Evolutionary conservation across 2,113 vertebrate genomes (phyloP).

Genomic region (Austrofundulus limnaeus): DNA sequence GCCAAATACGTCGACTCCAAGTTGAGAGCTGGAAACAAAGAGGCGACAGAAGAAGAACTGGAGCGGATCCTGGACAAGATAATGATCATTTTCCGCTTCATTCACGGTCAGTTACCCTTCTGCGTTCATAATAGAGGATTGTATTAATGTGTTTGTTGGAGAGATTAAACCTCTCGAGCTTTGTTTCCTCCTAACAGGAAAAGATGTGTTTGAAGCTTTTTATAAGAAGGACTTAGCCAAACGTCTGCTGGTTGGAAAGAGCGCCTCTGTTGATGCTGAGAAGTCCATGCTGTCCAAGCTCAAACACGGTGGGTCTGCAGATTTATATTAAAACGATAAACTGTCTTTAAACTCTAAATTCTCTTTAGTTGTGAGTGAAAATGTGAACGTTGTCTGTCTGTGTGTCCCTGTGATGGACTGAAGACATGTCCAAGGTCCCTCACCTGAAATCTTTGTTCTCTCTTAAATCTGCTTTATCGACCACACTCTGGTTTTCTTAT

Average conservation of each 20-base stretch:
- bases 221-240: conserved; percentile 99
- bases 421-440: no score
- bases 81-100: conserved; percentile 99
- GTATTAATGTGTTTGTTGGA: background rate
- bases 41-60: conserved; percentile 97
- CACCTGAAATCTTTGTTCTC: no score
- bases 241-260: conserved; percentile 95
- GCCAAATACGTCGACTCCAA: conserved; percentile 99
- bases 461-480: no score
- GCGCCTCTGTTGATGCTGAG: conserved; percentile 98
- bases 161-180: background rate
- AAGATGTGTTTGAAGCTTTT: conserved; percentile 99
- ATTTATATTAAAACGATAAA: background rate
- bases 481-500: no score
- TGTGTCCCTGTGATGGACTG: no score
- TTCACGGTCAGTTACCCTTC: conserved; percentile 83
- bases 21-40: conserved; percentile 96
- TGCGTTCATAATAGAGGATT: background rate
- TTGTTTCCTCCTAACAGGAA: conserved; percentile 76
- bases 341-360: no score
- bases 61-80: conserved; percentile 99
- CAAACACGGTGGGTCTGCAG: conserved; percentile 86
- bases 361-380: no score
- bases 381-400: no score
- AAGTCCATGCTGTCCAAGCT: conserved; percentile 99